Evolutionary conservation across 2,797 vertebrate genomes (phyloP).

Genomic region (Eremophila alpestris): DNA sequence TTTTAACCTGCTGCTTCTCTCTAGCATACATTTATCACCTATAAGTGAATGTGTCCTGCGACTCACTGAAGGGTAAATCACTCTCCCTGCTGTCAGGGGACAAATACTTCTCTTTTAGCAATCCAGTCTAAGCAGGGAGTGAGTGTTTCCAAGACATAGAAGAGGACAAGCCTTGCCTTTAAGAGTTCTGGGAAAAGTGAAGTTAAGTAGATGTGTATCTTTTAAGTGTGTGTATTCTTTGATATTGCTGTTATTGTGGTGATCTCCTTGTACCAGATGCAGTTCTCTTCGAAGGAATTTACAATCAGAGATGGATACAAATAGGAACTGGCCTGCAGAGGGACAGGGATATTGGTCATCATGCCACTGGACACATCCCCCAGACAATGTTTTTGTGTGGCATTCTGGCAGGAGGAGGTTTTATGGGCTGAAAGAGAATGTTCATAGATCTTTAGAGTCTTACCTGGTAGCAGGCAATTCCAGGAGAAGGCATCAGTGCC

Average conservation of each 20-base stretch:
- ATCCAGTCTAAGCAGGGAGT: background rate
- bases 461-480: background rate
- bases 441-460: background rate
- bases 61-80: background rate
- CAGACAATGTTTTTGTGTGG: background rate
- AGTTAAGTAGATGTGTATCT: background rate
- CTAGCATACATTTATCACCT: background rate
- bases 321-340: background rate
- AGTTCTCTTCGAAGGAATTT: background rate
- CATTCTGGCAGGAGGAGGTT: background rate
- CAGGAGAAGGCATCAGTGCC: background rate
- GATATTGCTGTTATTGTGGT: background rate
- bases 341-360: background rate
- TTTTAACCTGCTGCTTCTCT: background rate
- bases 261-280: background rate
- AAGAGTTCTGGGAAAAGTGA: background rate
- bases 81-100: background rate
- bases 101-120: background rate
- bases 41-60: background rate
- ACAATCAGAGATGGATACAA: background rate
- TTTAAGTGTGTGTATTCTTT: background rate
- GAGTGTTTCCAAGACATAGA: background rate
- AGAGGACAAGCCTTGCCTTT: background rate
- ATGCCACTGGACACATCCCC: background rate
- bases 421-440: background rate